phyloP scores from a whole-genome alignment of 1,140 invertebrate species.

The Leptinotarsa defecta region DNA sequence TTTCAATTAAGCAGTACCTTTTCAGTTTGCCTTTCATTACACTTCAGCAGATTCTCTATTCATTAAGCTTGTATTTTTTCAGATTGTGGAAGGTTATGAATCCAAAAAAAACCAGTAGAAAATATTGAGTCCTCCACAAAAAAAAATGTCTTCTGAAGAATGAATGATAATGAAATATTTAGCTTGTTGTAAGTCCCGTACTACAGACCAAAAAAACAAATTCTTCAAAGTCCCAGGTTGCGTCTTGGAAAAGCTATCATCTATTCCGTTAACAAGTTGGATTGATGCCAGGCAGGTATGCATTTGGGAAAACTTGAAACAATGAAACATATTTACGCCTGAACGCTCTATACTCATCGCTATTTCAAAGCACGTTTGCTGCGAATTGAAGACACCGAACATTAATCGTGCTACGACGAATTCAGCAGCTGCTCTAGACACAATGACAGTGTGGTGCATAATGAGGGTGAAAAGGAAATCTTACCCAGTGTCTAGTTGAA shows the following conservation, averaged over 20 bases:
- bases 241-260: background rate
- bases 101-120: too few relatives aligned
- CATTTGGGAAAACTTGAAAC: background rate
- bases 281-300: background rate
- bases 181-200: too few relatives aligned
- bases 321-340: background rate
- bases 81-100: too few relatives aligned
- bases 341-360: background rate
- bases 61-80: too few relatives aligned
- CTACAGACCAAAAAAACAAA: background rate
- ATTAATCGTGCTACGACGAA: background rate
- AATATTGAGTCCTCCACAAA: too few relatives aligned
- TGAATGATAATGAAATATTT: too few relatives aligned
- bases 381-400: background rate
- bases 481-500: background rate
- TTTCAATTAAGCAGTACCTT: too few relatives aligned
- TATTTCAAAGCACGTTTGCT: slow-evolving; percentile 1
- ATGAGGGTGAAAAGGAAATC: background rate
- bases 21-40: too few relatives aligned
- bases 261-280: background rate
- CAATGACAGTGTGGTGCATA: background rate
- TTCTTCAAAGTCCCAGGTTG: background rate
- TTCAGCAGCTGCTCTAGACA: background rate
- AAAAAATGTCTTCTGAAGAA: too few relatives aligned
- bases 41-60: too few relatives aligned